phyloP scores from a whole-genome alignment of 1,140 invertebrate genomes.

The Telenomus remus region DNA sequence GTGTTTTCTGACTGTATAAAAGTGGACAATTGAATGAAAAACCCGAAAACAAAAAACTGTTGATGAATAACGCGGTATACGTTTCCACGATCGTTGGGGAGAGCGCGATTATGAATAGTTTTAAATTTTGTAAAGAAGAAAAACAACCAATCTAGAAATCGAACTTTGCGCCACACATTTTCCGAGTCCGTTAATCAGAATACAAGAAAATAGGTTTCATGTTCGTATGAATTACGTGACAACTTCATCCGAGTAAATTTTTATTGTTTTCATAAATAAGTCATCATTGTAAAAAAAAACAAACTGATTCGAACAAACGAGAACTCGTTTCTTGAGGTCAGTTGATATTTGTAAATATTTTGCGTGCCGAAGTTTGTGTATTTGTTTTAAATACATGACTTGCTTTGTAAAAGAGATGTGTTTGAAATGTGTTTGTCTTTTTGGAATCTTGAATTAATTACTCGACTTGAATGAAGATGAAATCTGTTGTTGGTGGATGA shows the following conservation, averaged over 20 bases:
- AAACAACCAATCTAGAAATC: slow-evolving; percentile 24
- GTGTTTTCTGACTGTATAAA: slow-evolving; percentile 37
- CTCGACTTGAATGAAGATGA: slow-evolving; percentile 8
- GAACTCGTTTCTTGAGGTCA: not conserved
- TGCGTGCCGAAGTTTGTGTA: not conserved
- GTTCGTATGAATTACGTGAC: slow-evolving; percentile 1
- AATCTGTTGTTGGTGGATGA: slow-evolving; percentile 14
- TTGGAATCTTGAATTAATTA: not conserved
- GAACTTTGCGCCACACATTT: slow-evolving; percentile 18
- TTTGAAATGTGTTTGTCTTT: not conserved
- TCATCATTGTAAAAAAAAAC: not conserved
- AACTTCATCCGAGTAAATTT: slow-evolving; percentile 18
- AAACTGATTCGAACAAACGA: not conserved
- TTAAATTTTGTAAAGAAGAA: slow-evolving; percentile 48
- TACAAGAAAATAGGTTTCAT: slow-evolving; percentile 15
- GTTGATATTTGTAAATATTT: slow-evolving; percentile 17
- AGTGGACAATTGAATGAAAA: not conserved
- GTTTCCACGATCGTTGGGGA: slow-evolving; percentile 38
- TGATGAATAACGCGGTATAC: slow-evolving; percentile 50
- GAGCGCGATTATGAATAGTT: slow-evolving; percentile 42
- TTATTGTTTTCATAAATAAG: not conserved
- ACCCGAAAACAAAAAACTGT: not conserved
- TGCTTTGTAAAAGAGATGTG: not conserved
- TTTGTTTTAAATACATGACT: too few relatives aligned
- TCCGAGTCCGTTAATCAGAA: slow-evolving; percentile 8